Evolutionary conservation across 2,797 vertebrate species (phyloP).

Genomic region (Girardinus metallicus): DNA sequence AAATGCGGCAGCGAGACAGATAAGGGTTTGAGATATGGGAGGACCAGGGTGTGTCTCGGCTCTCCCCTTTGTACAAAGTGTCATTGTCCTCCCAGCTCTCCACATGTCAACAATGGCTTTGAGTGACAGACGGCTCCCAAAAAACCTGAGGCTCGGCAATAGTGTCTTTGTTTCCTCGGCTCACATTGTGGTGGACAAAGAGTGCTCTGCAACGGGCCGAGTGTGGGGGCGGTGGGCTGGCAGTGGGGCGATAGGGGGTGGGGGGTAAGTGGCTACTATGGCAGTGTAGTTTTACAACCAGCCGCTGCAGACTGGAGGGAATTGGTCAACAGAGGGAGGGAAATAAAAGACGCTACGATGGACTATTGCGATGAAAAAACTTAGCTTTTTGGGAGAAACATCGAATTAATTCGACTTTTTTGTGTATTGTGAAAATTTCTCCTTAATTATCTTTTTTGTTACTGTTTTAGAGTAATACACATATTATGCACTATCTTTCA

Average conservation of each 20-base stretch:
- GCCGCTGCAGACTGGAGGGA: slow-evolving; percentile 43
- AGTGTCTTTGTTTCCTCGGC: slow-evolving; percentile 70
- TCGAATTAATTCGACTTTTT: too few species aligned
- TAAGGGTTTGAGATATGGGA: slow-evolving; percentile 43
- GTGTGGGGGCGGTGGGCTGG: slow-evolving; percentile 46
- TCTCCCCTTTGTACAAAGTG: slow-evolving; percentile 68
- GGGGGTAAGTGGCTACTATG: slow-evolving; percentile 37
- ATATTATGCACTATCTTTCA: not conserved
- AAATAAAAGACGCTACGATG: slow-evolving; percentile 14
- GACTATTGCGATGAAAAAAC: slow-evolving; percentile 6
- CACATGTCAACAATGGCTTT: slow-evolving; percentile 79
- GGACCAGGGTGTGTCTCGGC: slow-evolving; percentile 58
- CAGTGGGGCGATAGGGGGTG: slow-evolving; percentile 41
- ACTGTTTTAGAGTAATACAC: not conserved
- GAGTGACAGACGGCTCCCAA: slow-evolving; percentile 77
- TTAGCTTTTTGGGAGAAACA: not conserved
- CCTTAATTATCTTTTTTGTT: not conserved
- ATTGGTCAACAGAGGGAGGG: slow-evolving; percentile 1
- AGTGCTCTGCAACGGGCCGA: slow-evolving; percentile 48
- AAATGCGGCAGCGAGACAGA: slow-evolving; percentile 36
- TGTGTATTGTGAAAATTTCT: not conserved
- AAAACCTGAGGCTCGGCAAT: slow-evolving; percentile 70
- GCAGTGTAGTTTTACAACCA: slow-evolving; percentile 64
- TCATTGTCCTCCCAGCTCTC: slow-evolving; percentile 66
- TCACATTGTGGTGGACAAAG: slow-evolving; percentile 74